Percentiles rank a stretch among this genome's conserved stretches.
Conservation (phyloP, 2,888 invertebrate genomes). For the Elegia similella region DNA sequence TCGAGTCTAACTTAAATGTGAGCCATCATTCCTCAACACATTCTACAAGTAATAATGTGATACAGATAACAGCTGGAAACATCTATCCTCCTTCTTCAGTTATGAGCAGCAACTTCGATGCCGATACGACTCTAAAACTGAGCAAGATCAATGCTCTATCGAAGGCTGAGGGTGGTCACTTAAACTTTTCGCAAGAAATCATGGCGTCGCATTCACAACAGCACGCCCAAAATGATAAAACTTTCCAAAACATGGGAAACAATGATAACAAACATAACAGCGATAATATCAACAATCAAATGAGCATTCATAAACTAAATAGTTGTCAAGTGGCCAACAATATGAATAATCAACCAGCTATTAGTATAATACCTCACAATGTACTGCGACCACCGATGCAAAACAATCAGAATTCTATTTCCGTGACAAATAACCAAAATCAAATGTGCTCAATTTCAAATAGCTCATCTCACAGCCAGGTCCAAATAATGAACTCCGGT, state of each 20-base stretch:
- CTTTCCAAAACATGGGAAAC: constrained; percentile 67
- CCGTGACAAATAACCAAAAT: constrained; percentile 60
- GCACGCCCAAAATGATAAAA: constrained; percentile 68
- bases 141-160: constrained; percentile 75
- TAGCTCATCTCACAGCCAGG: constrained; percentile 58
- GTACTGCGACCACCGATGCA: constrained; percentile 63
- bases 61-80: constrained; percentile 74
- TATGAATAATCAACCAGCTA: constrained; percentile 58
- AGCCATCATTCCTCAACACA: constrained; percentile 67
- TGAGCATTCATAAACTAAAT: constrained; percentile 68
- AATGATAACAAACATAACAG: constrained; percentile 64
- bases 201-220: constrained; percentile 75
- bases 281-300: constrained; percentile 58
- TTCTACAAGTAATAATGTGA: constrained; percentile 67
- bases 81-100: constrained; percentile 67
- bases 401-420: constrained; percentile 62
- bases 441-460: constrained; percentile 70
- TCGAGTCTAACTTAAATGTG: constrained; percentile 58
- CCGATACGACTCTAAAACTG: constrained; percentile 70
- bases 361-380: constrained; percentile 72
- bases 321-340: constrained; percentile 70
- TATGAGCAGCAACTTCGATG: constrained; percentile 69
- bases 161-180: constrained; percentile 71
- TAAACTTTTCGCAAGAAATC: constrained; percentile 75
- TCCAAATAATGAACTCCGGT: constrained; percentile 67